A percentile compares a stretch with the other conserved stretches of the same genome.
These are phyloP conservation scores for Helostoma temminkii DNA, from an alignment of 2,797 vertebrate species.

Conservation along the genomic window DNA sequence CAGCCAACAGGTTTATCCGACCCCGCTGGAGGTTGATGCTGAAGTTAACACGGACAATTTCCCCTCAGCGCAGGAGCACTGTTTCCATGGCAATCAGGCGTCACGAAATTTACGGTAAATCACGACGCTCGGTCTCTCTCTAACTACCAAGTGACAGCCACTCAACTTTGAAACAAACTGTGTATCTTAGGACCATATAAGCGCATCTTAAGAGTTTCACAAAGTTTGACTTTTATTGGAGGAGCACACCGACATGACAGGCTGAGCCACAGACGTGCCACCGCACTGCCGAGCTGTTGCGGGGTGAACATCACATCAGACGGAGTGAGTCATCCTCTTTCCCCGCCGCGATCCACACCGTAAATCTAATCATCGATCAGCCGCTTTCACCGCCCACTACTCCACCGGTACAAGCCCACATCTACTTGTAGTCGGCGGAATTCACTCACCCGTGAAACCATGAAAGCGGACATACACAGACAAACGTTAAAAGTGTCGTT, in stretches of 20 bases:
- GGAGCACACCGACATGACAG: slow-evolving; percentile 42
- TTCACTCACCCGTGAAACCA: not conserved
- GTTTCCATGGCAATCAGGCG: slow-evolving; percentile 88
- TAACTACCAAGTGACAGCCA: slow-evolving; percentile 39
- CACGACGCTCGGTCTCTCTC: slow-evolving; percentile 68
- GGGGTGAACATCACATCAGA: slow-evolving; percentile 77
- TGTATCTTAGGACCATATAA: not conserved
- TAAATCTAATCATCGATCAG: slow-evolving; percentile 77
- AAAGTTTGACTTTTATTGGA: slow-evolving; percentile 55
- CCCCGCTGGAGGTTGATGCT: slow-evolving; percentile 59
- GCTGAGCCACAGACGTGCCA: slow-evolving; percentile 61
- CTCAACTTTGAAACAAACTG: slow-evolving; percentile 40
- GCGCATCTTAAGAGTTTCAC: slow-evolving; percentile 24
- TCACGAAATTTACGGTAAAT: slow-evolving; percentile 84
- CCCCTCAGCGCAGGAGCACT: slow-evolving; percentile 77
- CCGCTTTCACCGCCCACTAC: slow-evolving; percentile 62
- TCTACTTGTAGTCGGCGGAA: not conserved
- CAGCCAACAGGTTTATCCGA: slow-evolving; percentile 78
- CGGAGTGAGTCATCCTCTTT: slow-evolving; percentile 84
- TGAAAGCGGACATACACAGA: accelerated
- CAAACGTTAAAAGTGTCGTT: not conserved
- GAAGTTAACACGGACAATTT: slow-evolving; percentile 76
- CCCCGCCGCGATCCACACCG: slow-evolving; percentile 70
- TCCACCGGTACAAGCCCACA: not conserved
- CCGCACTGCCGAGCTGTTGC: slow-evolving; percentile 80